Evolutionary conservation across 30 jellyfish, hydroid and myxozoan genomes (phyloP).

Genomic region (Pseudorhiza aurosa): DNA sequence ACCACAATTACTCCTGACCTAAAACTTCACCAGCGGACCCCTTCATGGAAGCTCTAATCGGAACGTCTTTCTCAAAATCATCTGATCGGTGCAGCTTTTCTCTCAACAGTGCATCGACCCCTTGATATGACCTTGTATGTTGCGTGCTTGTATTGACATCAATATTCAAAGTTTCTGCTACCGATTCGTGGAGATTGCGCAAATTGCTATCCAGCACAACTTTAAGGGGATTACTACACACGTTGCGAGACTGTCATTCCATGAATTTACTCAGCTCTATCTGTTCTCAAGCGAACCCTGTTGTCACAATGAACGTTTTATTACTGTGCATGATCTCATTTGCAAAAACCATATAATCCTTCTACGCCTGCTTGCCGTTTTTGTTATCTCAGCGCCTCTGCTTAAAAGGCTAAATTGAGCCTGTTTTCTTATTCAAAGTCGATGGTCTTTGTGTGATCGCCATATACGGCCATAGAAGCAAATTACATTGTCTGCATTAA

Average conservation of each 20-base stretch:
- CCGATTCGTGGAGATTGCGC: background rate
- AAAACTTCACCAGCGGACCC: too few species aligned
- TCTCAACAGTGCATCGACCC: too few species aligned
- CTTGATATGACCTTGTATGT: too few species aligned
- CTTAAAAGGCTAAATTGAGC: conserved; percentile 1
- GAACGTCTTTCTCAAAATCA: too few species aligned
- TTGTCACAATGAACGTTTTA: conserved; percentile 11
- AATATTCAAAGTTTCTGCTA: too few species aligned
- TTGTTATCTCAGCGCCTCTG: conserved; percentile 16
- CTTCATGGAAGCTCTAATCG: too few species aligned
- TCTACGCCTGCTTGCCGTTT: conserved; percentile 19
- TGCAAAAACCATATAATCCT: conserved; percentile 19
- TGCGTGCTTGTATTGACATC: too few species aligned
- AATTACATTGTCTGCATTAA: background rate
- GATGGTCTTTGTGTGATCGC: background rate
- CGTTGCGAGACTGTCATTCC: background rate
- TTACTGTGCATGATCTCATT: conserved; percentile 20
- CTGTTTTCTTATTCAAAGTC: background rate
- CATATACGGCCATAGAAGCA: background rate
- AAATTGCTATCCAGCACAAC: background rate
- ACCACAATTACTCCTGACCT: too few species aligned
- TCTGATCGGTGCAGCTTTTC: too few species aligned
- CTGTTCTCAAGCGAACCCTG: background rate
- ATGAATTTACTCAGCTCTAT: background rate
- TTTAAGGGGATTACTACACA: background rate